Percentiles rank a stretch among this genome's conserved stretches.
Conservation (phyloP, 1,140 invertebrate genomes). For the Himalopsyche phryganea region DNA sequence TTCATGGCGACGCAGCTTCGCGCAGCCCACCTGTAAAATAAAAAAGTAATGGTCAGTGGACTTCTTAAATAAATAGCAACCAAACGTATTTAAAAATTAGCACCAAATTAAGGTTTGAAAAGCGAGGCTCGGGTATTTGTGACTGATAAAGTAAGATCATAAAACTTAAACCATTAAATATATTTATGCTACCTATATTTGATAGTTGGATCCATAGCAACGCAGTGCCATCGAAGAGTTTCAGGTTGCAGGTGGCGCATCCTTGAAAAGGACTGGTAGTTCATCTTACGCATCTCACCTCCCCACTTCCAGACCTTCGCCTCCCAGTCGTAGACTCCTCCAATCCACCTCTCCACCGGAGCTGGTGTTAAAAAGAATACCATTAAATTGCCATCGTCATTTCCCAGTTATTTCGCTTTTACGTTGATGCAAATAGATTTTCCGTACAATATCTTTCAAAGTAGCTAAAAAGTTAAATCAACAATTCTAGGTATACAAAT, state of each 20-base stretch:
- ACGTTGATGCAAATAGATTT: no score
- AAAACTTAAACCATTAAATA: no score
- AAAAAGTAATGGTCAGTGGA: constrained; percentile 5
- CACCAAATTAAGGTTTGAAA: no score
- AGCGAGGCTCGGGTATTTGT: not conserved
- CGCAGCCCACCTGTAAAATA: constrained; percentile 56
- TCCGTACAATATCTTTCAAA: no score
- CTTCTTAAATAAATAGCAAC: no score
- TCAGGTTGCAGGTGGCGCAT: constrained; percentile 48
- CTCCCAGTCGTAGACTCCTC: constrained; percentile 68
- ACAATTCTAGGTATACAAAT: no score
- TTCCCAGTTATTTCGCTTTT: no score
- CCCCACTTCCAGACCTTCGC: constrained; percentile 68
- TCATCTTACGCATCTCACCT: constrained; percentile 57
- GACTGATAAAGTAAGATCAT: not conserved
- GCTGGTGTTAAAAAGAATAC: no score
- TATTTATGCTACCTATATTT: constrained; percentile 52
- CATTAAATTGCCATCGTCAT: no score
- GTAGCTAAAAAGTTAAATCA: no score
- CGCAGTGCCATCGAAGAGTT: constrained; percentile 62
- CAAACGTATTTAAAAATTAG: no score
- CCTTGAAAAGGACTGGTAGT: constrained; percentile 62
- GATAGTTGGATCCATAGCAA: constrained; percentile 59
- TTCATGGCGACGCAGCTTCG: constrained; percentile 57
- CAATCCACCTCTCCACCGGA: constrained; percentile 65